Evolutionary conservation across 2,888 invertebrate genomes (phyloP).

Genomic region (Stenurella melanura): DNA sequence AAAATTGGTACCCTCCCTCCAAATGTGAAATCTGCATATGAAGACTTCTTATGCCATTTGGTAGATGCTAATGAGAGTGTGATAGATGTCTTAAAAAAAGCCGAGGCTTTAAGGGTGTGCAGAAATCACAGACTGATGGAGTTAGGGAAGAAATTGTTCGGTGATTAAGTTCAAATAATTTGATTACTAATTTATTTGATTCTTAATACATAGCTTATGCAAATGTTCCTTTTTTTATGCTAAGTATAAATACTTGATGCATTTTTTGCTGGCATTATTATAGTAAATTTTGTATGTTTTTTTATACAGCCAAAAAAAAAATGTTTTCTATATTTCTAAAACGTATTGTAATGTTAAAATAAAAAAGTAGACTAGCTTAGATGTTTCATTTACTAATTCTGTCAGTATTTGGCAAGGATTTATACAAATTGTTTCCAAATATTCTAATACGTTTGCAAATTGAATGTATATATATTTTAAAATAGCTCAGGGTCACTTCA

Average conservation of each 20-base stretch:
- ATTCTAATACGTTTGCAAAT: slow-evolving; percentile 5
- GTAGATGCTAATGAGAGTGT: slow-evolving; percentile 87
- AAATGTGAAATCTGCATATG: slow-evolving; percentile 92
- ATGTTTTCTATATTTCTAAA: slow-evolving; percentile 35
- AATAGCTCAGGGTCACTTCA: slow-evolving; percentile 25
- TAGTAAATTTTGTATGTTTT: slow-evolving; percentile 33
- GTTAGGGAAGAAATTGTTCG: slow-evolving; percentile 90
- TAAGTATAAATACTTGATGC: slow-evolving; percentile 32
- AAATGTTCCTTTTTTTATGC: slow-evolving; percentile 35
- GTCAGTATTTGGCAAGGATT: slow-evolving; percentile 22
- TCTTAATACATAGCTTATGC: slow-evolving; percentile 32
- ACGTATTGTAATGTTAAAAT: slow-evolving; percentile 16
- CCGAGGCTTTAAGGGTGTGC: slow-evolving; percentile 88
- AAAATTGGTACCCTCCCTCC: slow-evolving; percentile 87
- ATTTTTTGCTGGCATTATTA: slow-evolving; percentile 32
- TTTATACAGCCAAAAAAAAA: slow-evolving; percentile 29
- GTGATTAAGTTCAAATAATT: slow-evolving; percentile 78
- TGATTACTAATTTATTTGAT: slow-evolving; percentile 17
- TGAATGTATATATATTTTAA: slow-evolving; percentile 14
- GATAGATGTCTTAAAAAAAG: slow-evolving; percentile 85
- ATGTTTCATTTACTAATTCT: not conserved
- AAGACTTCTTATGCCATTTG: slow-evolving; percentile 90
- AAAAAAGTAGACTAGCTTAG: slow-evolving; percentile 10
- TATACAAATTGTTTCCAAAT: slow-evolving; percentile 9
- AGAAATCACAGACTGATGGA: slow-evolving; percentile 93